Percentiles rank a stretch among this genome's conserved stretches.
phyloP scores from a whole-genome alignment of 2,888 invertebrate species.

The Morinoia aosen region DNA sequence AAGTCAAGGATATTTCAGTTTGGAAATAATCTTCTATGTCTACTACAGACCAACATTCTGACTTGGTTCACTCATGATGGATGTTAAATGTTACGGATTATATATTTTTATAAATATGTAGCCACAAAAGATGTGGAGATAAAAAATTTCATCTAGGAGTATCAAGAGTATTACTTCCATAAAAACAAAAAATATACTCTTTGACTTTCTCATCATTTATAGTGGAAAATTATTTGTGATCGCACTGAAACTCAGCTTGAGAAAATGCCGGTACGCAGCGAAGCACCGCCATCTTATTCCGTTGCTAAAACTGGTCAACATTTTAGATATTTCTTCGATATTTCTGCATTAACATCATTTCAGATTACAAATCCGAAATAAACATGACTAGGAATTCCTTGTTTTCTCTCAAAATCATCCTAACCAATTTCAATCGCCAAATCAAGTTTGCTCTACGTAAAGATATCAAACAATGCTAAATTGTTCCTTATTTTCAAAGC shows the following conservation, averaged over 20 bases:
- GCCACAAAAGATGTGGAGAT: no score
- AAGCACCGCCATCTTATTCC: slow-evolving; percentile 31
- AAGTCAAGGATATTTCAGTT: no score
- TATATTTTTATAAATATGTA: no score
- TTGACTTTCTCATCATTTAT: neutral
- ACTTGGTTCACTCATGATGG: no score
- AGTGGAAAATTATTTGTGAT: neutral
- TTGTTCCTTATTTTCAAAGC: neutral
- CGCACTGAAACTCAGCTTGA: neutral
- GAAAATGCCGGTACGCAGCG: slow-evolving; percentile 16
- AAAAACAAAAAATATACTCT: neutral
- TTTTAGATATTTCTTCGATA: neutral
- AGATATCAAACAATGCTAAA: neutral
- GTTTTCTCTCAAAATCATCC: no score
- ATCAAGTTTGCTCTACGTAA: neutral
- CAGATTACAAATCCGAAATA: neutral
- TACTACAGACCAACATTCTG: no score
- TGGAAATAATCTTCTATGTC: no score
- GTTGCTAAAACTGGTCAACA: neutral
- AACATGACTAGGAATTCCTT: no score
- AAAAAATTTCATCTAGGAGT: neutral
- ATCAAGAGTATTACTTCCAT: neutral
- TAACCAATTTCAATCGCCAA: neutral
- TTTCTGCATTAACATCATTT: neutral
- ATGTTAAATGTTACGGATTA: no score